Conservation (phyloP, 2,888 invertebrate genomes). For the Microctonus aethiopoides region DNA sequence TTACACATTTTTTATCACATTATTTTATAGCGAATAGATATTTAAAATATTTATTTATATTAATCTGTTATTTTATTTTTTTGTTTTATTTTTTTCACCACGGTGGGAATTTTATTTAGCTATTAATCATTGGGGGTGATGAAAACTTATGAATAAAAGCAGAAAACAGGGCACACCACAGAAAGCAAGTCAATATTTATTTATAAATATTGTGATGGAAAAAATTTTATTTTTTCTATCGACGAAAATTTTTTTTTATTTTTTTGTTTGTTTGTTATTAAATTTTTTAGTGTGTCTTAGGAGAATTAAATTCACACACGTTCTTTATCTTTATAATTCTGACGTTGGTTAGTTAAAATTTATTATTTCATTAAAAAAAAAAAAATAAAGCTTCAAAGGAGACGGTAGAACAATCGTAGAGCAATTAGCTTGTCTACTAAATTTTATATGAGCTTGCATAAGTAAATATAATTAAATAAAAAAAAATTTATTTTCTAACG, state of each 20-base stretch:
- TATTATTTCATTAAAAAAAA: not conserved
- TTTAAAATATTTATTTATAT: not conserved
- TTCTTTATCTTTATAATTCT: not conserved
- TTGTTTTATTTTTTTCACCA: not conserved
- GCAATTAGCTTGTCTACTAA: not conserved
- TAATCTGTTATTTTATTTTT: not conserved
- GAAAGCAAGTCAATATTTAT: not conserved
- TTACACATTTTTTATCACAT: not conserved
- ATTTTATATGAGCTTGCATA: not conserved
- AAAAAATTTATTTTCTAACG: not conserved
- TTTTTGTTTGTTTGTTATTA: not conserved
- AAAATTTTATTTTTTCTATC: not conserved
- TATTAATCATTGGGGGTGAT: not conserved
- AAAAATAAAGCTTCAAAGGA: slow-evolving; percentile 1
- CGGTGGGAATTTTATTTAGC: not conserved
- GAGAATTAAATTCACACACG: not conserved
- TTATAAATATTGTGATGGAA: not conserved
- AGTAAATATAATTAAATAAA: too few relatives aligned
- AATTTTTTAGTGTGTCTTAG: not conserved
- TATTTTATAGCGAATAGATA: not conserved
- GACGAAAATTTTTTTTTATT: not conserved
- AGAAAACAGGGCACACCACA: slow-evolving; percentile 17
- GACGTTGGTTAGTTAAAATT: not conserved
- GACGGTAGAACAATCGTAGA: not conserved
- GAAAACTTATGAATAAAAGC: too few relatives aligned